Evolutionary conservation across 1,140 invertebrate species (phyloP), one percentile per base, ranked within the genome.

Genomic region (Ctenoplectra terminalis): DNA sequence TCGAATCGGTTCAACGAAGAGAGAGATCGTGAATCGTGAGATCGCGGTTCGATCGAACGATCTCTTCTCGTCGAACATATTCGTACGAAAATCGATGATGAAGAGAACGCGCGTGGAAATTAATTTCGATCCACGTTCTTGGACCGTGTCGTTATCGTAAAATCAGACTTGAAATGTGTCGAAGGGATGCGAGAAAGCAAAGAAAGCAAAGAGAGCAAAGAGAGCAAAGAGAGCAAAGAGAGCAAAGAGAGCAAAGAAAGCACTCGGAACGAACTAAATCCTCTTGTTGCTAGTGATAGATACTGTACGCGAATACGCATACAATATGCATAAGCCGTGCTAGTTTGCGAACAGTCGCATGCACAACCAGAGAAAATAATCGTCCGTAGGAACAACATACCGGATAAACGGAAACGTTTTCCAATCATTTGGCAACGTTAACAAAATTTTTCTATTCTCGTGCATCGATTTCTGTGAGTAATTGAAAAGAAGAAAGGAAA

Each of bases 261-360:
- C 17, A 11, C 40, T 17, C 2, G n/a, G 31, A 11, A 54, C 34
- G 29, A 52, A 9, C 23, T 58, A 48, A 60, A 78, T 69, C 40
- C 52, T 77, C 2, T 31, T 17, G 23, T 17, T 26, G 43, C 54
- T 23, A 37, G 31, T 50, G 29, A 74, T 37, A 64, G 4, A n/a
- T n/a, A n/a, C 29, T 64, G 13, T 40, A 61, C 64, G 43, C 29
- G 56, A n/a, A 13, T n/a, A 37, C 48, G 50, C 50, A 81, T 81
- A 31, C 70, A 81, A 81, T 81, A 81, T 81, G 78, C 61, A 81
- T 81, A 75, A 58, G 60, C n/a, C 71, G 79, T 60, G 26, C 79
- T 26, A 75, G 61, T 81, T 81, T 58, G 52, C 61, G 9, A 67
- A 37, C 71, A 58, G 31, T 48, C 63, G 71, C 43, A 46, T 60